Evolutionary conservation across 2,113 vertebrate species (phyloP), one percentile per base, ranked within the genome.

Genomic region (Lophius piscatorius): DNA sequence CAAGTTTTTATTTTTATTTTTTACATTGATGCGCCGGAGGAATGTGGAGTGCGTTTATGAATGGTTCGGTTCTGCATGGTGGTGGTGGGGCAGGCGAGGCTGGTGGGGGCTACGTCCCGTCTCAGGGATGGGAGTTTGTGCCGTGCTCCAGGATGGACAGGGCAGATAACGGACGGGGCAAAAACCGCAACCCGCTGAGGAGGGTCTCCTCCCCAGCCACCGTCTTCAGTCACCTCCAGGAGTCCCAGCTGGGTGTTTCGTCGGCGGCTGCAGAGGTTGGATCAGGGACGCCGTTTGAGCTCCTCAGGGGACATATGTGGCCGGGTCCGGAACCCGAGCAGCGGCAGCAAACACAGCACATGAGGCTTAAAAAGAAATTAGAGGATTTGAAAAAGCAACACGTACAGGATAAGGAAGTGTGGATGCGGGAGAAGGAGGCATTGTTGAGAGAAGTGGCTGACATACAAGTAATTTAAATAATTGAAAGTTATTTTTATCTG

Each of bases 361-460:
- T 63, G 0, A 56, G 83, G 6, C 82, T 91, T 2, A 91, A 85
- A 73, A 92, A 85, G 78, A 93, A 89, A 73, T 75, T 71, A 5
- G 82, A 91, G 35, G 91, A 91, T 31, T 33, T 70, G 26, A 92
- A 90, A 70, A 92, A 83, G 62, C 58, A 75, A 52, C 85, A 85
- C 22, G 63, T 80, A 6, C 87, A 88, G 50, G 90, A 92, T 29
- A 92, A 87, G 55, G 85, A 90, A 36, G 84, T 68, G 41, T 92
- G 90, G 88, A 87, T 76, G 74, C 82, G 73, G 2, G 88, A 92
- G 76, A 92, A 93, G 68, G 81, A 90, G 67, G 66, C 39, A n/a
- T 66, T 93, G 68, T 70, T 93, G 65, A 91, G 91, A 83, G 87
- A 92, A 87, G 81, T 90, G 68, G 90, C 91, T 49, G 80, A 90